These are phyloP conservation scores for Dicrurus megarhynchus DNA, from an alignment of 2,113 vertebrate genomes.

Conservation along the genomic window DNA sequence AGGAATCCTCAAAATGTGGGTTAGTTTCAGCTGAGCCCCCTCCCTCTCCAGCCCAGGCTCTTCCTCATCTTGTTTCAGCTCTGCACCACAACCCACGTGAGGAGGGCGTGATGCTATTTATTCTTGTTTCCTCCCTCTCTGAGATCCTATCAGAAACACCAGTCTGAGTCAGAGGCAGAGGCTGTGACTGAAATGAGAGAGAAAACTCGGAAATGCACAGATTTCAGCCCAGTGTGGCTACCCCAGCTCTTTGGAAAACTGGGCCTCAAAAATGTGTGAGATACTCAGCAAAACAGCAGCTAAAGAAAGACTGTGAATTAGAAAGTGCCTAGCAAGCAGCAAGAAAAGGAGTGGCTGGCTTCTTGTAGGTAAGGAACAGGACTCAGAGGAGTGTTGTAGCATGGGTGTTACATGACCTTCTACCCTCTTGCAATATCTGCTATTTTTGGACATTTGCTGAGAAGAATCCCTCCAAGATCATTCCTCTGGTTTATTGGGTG, in stretches of 20 bases:
- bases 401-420: conserved; percentile 41
- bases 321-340: conserved; percentile 10
- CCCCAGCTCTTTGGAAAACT: background rate
- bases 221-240: background rate
- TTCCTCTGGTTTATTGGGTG: conserved; percentile 32
- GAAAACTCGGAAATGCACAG: background rate
- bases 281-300: background rate
- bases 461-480: conserved; percentile 32
- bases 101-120: conserved; percentile 50
- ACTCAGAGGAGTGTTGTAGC: background rate
- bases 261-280: background rate
- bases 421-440: conserved; percentile 39
- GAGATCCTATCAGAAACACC: conserved; percentile 40
- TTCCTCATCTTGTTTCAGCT: conserved; percentile 42
- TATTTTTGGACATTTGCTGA: conserved; percentile 54
- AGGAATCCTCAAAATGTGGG: conserved; percentile 31
- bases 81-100: conserved; percentile 33
- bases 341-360: background rate
- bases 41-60: background rate
- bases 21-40: conserved; percentile 9
- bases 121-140: conserved; percentile 42
- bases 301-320: background rate
- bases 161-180: conserved; percentile 38
- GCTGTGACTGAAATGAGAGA: background rate
- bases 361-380: background rate